phyloP scores from a whole-genome alignment of 1,140 invertebrate species.

The Aricia agestis region DNA sequence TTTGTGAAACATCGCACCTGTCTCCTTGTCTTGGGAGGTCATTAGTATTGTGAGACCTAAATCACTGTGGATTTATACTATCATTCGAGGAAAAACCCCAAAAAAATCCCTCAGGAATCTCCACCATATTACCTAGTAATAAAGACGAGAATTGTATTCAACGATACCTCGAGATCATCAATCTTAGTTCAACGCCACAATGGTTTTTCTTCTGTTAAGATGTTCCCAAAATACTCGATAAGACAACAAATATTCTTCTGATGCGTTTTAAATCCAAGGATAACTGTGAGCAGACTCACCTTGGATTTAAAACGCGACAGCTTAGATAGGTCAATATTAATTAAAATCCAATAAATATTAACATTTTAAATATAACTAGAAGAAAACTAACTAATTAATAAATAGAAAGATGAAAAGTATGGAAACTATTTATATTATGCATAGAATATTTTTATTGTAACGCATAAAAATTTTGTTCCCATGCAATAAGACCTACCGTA shows the following conservation, averaged over 20 bases:
- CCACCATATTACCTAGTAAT: not conserved
- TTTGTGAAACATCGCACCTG: not conserved
- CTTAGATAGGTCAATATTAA: too few relatives aligned
- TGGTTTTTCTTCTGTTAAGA: not conserved
- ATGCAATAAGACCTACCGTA: too few relatives aligned
- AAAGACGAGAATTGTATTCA: not conserved
- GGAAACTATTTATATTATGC: too few relatives aligned
- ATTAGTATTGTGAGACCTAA: constrained; percentile 1
- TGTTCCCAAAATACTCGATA: not conserved
- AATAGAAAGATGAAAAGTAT: too few relatives aligned
- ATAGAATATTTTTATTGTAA: too few relatives aligned
- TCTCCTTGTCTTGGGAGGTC: not conserved
- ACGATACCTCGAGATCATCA: not conserved
- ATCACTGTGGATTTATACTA: constrained; percentile 1
- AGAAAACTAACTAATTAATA: too few relatives aligned
- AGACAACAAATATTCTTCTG: not conserved
- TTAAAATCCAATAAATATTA: too few relatives aligned
- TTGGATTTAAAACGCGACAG: too few relatives aligned
- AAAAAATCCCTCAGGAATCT: not conserved
- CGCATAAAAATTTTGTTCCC: too few relatives aligned
- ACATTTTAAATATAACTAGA: too few relatives aligned
- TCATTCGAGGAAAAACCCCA: not conserved
- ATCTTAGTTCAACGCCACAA: not conserved
- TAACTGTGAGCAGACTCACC: too few relatives aligned
- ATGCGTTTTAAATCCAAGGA: not conserved